Conservation (phyloP, 2,888 invertebrate genomes). For the Monopis laevigella region DNA sequence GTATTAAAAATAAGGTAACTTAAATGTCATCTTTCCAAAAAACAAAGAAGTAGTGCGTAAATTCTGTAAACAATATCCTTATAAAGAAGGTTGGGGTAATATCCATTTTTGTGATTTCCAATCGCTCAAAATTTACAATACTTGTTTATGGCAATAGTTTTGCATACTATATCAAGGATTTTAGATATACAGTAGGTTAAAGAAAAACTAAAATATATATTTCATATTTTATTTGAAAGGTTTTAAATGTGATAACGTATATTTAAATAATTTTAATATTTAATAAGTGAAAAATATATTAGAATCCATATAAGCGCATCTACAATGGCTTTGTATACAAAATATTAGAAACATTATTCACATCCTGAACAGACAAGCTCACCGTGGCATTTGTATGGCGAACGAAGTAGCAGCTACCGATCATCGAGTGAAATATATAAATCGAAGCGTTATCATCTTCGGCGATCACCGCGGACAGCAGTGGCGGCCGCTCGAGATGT, state of each 20-base stretch:
- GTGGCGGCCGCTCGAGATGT: slow-evolving; percentile 38
- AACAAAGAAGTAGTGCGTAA: too few relatives aligned
- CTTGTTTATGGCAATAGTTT: slow-evolving; percentile 33
- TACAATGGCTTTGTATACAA: too few relatives aligned
- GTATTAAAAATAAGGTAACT: too few relatives aligned
- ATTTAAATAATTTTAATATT: too few relatives aligned
- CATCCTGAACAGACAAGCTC: slow-evolving; percentile 24
- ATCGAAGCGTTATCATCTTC: slow-evolving; percentile 60
- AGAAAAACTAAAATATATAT: slow-evolving; percentile 8
- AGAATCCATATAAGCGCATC: too few relatives aligned
- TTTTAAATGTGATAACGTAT: too few relatives aligned
- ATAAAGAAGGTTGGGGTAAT: neutral
- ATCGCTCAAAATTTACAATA: slow-evolving; percentile 4
- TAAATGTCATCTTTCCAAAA: too few relatives aligned
- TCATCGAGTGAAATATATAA: slow-evolving; percentile 64
- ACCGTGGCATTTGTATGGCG: slow-evolving; percentile 47
- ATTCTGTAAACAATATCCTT: neutral
- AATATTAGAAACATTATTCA: too few relatives aligned
- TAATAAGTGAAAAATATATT: too few relatives aligned
- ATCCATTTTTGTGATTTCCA: neutral
- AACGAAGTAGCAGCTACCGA: slow-evolving; percentile 49
- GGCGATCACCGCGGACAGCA: slow-evolving; percentile 53
- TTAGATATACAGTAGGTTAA: slow-evolving; percentile 27
- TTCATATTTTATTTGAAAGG: too few relatives aligned
- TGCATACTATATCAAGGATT: slow-evolving; percentile 34